Conservation (phyloP, 2,888 invertebrate genomes). For the Zaprionus lineosus region DNA sequence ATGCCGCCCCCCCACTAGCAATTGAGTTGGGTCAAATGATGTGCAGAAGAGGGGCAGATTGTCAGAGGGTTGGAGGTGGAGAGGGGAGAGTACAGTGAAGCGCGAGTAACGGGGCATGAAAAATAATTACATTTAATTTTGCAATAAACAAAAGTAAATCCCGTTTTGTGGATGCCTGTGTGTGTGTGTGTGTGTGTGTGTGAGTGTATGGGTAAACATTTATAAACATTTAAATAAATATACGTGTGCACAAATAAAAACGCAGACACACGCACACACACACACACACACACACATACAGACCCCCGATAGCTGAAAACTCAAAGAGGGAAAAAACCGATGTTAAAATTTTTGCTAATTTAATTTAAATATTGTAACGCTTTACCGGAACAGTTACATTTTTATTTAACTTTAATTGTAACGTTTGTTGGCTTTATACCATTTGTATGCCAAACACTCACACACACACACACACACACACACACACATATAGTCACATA, state of each 20-base stretch:
- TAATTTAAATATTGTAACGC: conserved; percentile 59
- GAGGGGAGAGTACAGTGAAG: too few relatives aligned
- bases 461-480: not conserved
- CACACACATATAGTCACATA: conserved; percentile 2
- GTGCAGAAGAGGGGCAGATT: too few relatives aligned
- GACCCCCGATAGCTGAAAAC: not conserved
- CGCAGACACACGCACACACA: conserved; percentile 10
- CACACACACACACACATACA: conserved; percentile 4
- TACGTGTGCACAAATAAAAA: not conserved
- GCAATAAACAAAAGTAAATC: conserved; percentile 33
- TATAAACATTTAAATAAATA: conserved; percentile 55
- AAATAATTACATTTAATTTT: conserved; percentile 46
- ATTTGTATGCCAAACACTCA: not conserved
- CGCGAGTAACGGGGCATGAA: conserved; percentile 7
- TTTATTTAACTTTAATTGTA: conserved; percentile 10
- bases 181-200: conserved; percentile 1
- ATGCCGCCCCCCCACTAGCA: too few relatives aligned
- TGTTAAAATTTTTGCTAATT: conserved; percentile 68
- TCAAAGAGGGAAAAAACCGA: conserved; percentile 25
- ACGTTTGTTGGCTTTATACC: not conserved
- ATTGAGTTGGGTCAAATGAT: too few relatives aligned
- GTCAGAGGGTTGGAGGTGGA: too few relatives aligned
- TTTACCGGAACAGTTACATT: conserved; percentile 19
- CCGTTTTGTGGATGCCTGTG: not conserved
- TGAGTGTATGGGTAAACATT: too few relatives aligned